Evolutionary conservation across 2,113 vertebrate species (phyloP), one percentile per base, ranked within the genome.

Genomic region (Fulmarus glacialis): DNA sequence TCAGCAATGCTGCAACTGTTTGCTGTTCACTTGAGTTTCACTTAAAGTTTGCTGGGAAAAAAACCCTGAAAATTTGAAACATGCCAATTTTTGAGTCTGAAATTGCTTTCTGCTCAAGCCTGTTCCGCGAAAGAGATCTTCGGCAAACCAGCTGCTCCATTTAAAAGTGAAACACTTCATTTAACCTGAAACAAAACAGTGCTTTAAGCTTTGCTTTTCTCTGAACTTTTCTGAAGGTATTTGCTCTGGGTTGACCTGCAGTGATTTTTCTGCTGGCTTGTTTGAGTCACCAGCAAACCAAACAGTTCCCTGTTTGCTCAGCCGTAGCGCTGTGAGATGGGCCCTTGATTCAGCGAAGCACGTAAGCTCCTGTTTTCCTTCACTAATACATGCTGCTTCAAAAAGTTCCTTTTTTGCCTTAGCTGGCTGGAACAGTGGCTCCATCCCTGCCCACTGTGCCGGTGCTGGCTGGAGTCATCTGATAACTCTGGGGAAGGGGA

Each of bases 241-340:
- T 96, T 93, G 85, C 88, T 90, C 43, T 90, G 67, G 55, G 59
- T 66, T 82, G 86, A 91, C 82, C 72, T 4, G 8, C 56, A 66
- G 86, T 83, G 75, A 66, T 95, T 95, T 92, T 92, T 89, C 75
- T 92, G 56, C 67, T 64, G 74, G 72, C 50, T 92, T 93, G 66
- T 94, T 90, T 96, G 92, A 86, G 59, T 87, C 80, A 15, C 48
- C 80, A 83, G 86, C 83, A 96, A 96, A 92, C 63, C 75, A 92
- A 96, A 96, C 86, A 95, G 68, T 40, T 77, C 72, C 63, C 63
- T 80, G 82, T 97, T 97, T 97, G 91, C 95, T 94, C 89, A 94
- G 94, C 94, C 72, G 7, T 30, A 48, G 40, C 1, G 1, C 85
- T 75, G 58, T 1, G 40, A 77, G 79, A 40, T 55, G 85, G 50